phyloP scores from a whole-genome alignment of 2,113 vertebrate species.

The Rousettus leschenaultii region DNA sequence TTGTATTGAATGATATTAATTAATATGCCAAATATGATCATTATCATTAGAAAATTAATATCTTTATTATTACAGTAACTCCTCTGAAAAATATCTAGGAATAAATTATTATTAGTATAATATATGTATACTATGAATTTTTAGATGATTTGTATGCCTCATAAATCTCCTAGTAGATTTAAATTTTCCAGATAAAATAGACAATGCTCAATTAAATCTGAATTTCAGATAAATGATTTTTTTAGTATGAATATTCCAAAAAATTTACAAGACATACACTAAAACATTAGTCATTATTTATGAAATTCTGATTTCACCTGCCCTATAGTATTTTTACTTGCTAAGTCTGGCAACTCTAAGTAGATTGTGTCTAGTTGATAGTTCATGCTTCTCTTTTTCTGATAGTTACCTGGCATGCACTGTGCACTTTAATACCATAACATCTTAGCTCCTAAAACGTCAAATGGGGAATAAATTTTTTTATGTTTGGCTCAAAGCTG shows the following conservation, averaged over 20 bases:
- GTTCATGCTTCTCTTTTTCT: neutral
- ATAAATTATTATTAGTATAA: neutral
- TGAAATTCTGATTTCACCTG: constrained; percentile 27
- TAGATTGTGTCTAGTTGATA: neutral
- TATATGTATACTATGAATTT: neutral
- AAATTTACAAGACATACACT: neutral
- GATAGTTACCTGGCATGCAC: neutral
- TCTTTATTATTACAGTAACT: neutral
- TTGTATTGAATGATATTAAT: neutral
- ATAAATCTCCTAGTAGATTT: neutral
- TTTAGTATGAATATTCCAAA: neutral
- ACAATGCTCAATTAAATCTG: neutral
- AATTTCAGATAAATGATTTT: constrained; percentile 36
- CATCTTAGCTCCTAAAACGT: constrained; percentile 23
- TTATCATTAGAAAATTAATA: neutral
- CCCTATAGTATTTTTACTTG: neutral
- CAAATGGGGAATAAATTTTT: neutral
- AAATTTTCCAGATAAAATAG: neutral
- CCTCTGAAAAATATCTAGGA: neutral
- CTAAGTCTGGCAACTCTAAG: constrained; percentile 1
- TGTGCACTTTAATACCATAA: neutral
- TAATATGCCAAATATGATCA: neutral
- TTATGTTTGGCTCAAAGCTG: neutral
- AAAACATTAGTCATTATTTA: neutral
- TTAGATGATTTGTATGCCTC: neutral